These are phyloP conservation scores for Grapholita molesta DNA, from an alignment of 1,140 invertebrate species.

Conservation along the genomic window DNA sequence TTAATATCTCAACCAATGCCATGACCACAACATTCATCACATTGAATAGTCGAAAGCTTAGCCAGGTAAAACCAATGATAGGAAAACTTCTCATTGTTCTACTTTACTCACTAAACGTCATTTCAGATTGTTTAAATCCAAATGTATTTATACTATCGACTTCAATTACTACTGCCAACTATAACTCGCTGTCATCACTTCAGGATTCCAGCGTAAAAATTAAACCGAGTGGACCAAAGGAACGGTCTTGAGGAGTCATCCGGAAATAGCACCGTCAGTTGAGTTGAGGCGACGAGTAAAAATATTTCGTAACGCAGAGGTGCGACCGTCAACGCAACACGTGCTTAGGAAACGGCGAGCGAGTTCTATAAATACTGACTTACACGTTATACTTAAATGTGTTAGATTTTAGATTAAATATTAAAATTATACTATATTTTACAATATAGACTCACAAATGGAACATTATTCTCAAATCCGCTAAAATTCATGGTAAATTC, in stretches of 20 bases:
- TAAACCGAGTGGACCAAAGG: constrained; percentile 29
- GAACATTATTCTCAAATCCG: too few species aligned
- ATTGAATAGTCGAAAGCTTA: too few species aligned
- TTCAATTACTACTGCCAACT: constrained; percentile 14
- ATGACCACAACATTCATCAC: too few species aligned
- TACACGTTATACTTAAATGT: background rate
- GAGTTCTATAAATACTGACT: background rate
- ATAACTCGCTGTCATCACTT: constrained; percentile 24
- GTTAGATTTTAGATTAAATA: background rate
- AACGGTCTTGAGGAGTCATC: constrained; percentile 24
- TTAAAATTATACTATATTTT: background rate
- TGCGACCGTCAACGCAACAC: constrained; percentile 35
- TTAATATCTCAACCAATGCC: too few species aligned
- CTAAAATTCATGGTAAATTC: too few species aligned
- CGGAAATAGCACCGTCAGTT: constrained; percentile 54
- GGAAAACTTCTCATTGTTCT: too few species aligned
- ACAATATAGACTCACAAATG: too few species aligned
- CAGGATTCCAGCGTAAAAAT: constrained; percentile 23
- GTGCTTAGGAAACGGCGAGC: background rate
- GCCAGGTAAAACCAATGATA: too few species aligned
- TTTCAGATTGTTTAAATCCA: background rate
- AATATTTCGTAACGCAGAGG: constrained; percentile 57
- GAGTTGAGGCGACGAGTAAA: constrained; percentile 48
- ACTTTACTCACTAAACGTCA: background rate
- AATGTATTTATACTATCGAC: background rate